Conservation (phyloP, 2,888 invertebrate genomes). For the Melangyna quadrimaculata region DNA sequence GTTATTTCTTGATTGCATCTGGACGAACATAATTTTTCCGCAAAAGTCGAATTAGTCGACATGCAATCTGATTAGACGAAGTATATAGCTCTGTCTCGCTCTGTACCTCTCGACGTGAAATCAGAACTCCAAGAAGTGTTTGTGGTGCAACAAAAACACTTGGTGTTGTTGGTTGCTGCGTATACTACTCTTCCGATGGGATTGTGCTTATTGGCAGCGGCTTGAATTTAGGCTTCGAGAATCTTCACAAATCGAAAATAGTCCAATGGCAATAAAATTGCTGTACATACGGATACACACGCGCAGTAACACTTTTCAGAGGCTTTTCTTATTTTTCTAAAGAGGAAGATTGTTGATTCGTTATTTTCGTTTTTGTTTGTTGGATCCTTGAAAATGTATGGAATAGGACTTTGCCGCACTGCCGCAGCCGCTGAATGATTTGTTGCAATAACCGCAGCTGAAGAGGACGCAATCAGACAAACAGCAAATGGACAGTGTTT, state of each 20-base stretch:
- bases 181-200: neutral
- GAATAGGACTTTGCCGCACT: slow-evolving; percentile 10
- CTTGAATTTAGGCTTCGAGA: slow-evolving; percentile 28
- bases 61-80: slow-evolving; percentile 74
- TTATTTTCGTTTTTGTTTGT: neutral
- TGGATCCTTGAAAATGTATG: slow-evolving; percentile 25
- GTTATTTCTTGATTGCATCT: slow-evolving; percentile 74
- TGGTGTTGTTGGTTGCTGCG: neutral
- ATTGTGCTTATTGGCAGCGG: slow-evolving; percentile 17
- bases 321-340: slow-evolving; percentile 10
- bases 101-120: neutral
- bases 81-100: slow-evolving; percentile 21
- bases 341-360: neutral
- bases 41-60: slow-evolving; percentile 75
- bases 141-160: slow-evolving; percentile 34
- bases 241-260: slow-evolving; percentile 64
- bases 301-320: slow-evolving; percentile 37
- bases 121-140: slow-evolving; percentile 14
- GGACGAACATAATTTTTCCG: slow-evolving; percentile 74
- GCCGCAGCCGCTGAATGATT: slow-evolving; percentile 53
- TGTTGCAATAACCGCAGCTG: slow-evolving; percentile 69
- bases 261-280: slow-evolving; percentile 70
- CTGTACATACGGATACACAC: neutral
- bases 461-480: slow-evolving; percentile 68
- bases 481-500: slow-evolving; percentile 70